Conservation (phyloP, 2,888 invertebrate genomes). For the Diaprepes abbreviatus region DNA sequence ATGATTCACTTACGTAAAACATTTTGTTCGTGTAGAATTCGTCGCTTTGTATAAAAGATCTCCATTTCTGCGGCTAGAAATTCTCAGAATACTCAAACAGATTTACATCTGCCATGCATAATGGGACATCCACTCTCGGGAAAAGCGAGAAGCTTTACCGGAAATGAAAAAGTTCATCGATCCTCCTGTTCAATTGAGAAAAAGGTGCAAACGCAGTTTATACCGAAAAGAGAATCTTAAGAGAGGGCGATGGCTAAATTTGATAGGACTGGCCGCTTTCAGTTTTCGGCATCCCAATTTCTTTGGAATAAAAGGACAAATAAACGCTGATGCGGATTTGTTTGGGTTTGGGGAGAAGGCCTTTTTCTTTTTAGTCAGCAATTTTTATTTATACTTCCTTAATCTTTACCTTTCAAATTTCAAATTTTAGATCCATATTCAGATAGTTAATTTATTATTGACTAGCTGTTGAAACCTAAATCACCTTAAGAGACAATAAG, state of each 20-base stretch:
- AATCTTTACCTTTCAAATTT: no score
- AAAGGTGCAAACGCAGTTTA: conserved; percentile 40
- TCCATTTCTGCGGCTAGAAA: conserved; percentile 33
- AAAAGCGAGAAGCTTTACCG: conserved; percentile 24
- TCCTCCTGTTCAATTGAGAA: conserved; percentile 34
- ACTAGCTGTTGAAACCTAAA: no score
- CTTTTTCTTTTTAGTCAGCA: conserved; percentile 2
- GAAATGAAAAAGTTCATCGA: conserved; percentile 45
- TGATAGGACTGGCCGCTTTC: conserved; percentile 31
- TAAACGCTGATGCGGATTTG: conserved; percentile 28
- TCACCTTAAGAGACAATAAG: no score
- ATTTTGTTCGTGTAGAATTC: no score
- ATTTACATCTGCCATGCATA: conserved; percentile 45
- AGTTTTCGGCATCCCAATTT: conserved; percentile 32
- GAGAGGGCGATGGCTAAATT: conserved; percentile 30
- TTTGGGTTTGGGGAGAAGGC: not conserved
- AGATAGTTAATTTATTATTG: no score
- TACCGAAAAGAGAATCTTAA: conserved; percentile 24
- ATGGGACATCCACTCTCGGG: conserved; percentile 26
- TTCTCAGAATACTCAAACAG: conserved; percentile 39
- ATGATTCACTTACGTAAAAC: no score
- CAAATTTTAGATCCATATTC: no score
- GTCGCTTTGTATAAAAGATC: conserved; percentile 29
- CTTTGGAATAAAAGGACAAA: conserved; percentile 31
- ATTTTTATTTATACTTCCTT: not conserved